A percentile compares a stretch with the other conserved stretches of the same genome.
These are phyloP conservation scores for Physocephala rufipes DNA, from an alignment of 2,888 invertebrate genomes.

Conservation along the genomic window DNA sequence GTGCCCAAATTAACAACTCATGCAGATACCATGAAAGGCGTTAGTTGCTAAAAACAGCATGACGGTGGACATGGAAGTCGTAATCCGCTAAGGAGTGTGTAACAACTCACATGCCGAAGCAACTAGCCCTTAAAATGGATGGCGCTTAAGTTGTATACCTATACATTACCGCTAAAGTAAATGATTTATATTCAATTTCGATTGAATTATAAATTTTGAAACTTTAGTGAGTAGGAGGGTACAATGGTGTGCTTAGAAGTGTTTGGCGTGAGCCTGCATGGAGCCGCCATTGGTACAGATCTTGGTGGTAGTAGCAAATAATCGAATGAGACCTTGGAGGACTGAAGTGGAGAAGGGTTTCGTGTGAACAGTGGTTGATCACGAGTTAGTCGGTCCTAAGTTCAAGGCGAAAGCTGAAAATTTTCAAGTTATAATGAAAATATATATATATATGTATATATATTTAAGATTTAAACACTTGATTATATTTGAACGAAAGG, in stretches of 20 bases:
- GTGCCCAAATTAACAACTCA: constrained; percentile 37
- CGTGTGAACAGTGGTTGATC: constrained; percentile 72
- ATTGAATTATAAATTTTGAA: constrained; percentile 52
- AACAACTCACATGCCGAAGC: constrained; percentile 72
- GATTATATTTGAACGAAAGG: constrained; percentile 64
- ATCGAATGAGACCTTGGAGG: constrained; percentile 72
- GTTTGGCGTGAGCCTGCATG: constrained; percentile 69
- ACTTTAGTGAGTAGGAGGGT: constrained; percentile 72
- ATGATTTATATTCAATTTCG: constrained; percentile 30
- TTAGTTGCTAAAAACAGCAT: constrained; percentile 75
- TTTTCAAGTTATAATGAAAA: constrained; percentile 49
- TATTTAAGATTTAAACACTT: constrained; percentile 37
- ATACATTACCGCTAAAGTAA: constrained; percentile 62
- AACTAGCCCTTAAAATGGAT: constrained; percentile 75
- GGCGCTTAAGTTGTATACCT: constrained; percentile 70
- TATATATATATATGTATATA: constrained; percentile 34
- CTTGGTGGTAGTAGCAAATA: constrained; percentile 68
- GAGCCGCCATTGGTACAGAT: constrained; percentile 66
- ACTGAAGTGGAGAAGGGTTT: constrained; percentile 73
- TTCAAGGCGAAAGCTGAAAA: constrained; percentile 68
- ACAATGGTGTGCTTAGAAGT: constrained; percentile 71
- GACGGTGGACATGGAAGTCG: constrained; percentile 82
- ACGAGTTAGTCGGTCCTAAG: constrained; percentile 71
- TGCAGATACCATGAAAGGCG: constrained; percentile 68
- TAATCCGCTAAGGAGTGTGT: constrained; percentile 71